Percentiles rank a stretch among this genome's conserved stretches.
Evolutionary conservation across 2,888 invertebrate species (phyloP).

Genomic region (Ectobius pallidus): DNA sequence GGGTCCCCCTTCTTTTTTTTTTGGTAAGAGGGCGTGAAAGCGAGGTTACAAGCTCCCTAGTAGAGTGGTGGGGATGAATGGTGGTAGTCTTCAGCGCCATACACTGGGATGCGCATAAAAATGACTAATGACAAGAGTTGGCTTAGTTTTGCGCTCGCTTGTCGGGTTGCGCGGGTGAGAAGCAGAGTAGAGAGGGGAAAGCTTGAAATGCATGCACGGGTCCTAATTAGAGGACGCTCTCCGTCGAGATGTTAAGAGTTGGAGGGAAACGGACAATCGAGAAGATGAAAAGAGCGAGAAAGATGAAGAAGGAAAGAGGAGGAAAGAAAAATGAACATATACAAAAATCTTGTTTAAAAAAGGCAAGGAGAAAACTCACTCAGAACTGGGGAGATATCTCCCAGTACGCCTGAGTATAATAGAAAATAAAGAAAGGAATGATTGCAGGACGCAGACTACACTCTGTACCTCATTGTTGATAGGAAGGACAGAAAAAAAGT

Average conservation of each 20-base stretch:
- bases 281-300: slow-evolving; percentile 10
- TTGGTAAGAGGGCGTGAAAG: slow-evolving; percentile 23
- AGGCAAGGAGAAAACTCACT: neutral
- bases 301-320: slow-evolving; percentile 8
- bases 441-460: neutral
- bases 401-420: neutral
- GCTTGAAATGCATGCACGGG: slow-evolving; percentile 13
- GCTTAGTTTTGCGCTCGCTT: slow-evolving; percentile 32
- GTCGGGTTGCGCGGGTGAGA: neutral
- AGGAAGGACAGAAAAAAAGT: neutral
- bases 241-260: slow-evolving; percentile 20
- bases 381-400: neutral
- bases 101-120: slow-evolving; percentile 37
- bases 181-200: neutral
- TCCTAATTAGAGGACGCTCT: slow-evolving; percentile 37
- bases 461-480: neutral
- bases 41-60: slow-evolving; percentile 8
- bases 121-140: slow-evolving; percentile 40
- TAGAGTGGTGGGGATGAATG: slow-evolving; percentile 27
- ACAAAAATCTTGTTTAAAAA: neutral
- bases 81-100: slow-evolving; percentile 35
- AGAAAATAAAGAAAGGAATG: neutral
- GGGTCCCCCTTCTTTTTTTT: slow-evolving; percentile 25
- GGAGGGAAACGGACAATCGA: slow-evolving; percentile 22
- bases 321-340: slow-evolving; percentile 1